phyloP scores from a whole-genome alignment of 1,140 invertebrate genomes.

The Octopus sinensis region DNA sequence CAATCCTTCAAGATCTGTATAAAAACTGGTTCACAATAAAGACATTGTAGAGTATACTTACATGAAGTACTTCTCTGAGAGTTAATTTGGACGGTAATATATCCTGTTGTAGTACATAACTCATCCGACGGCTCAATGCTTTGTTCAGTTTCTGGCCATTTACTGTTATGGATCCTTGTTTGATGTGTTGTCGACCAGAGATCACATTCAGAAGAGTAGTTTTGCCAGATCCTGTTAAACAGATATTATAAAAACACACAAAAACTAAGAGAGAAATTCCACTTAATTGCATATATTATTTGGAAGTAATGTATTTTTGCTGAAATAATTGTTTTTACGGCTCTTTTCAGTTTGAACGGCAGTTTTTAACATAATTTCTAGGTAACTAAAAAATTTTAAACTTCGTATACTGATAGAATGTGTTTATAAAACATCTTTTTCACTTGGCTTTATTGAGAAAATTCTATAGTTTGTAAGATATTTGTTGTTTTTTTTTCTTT shows the following conservation, averaged over 20 bases:
- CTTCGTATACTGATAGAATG: not conserved
- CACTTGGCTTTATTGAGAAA: too few species aligned
- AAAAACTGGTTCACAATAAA: not conserved
- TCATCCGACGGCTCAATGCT: constrained; percentile 72
- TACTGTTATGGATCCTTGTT: constrained; percentile 71
- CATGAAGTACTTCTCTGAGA: constrained; percentile 74
- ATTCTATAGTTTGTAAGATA: too few species aligned
- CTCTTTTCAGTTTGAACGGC: not conserved
- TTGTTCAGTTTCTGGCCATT: constrained; percentile 75
- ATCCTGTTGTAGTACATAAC: constrained; percentile 82
- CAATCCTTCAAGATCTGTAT: not conserved
- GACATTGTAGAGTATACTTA: constrained; percentile 48
- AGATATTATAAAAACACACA: not conserved
- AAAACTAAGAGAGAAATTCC: not conserved
- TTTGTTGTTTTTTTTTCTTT: too few species aligned
- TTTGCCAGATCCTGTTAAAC: constrained; percentile 69
- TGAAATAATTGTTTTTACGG: not conserved
- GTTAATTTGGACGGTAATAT: constrained; percentile 81
- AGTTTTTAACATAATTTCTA: not conserved
- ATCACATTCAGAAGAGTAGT: constrained; percentile 73
- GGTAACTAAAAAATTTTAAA: not conserved
- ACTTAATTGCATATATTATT: not conserved
- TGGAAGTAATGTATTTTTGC: not conserved
- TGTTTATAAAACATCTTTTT: too few species aligned
- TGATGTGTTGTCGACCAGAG: constrained; percentile 66